phyloP scores from a whole-genome alignment of 2,888 invertebrate species.

The Leptothorax acervorum region DNA sequence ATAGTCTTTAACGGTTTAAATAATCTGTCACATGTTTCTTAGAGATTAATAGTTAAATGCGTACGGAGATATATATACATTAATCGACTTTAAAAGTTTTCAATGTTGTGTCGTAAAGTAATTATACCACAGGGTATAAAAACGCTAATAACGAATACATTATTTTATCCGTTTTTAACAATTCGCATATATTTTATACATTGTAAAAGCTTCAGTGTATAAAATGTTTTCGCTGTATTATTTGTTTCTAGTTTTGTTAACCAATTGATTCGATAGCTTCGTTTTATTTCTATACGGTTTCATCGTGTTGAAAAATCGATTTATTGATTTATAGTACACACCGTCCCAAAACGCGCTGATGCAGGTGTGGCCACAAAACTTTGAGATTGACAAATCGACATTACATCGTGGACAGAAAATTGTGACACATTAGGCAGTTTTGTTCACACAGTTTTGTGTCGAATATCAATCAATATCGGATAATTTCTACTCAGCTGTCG shows the following conservation, averaged over 20 bases:
- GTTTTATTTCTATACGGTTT: slow-evolving; percentile 30
- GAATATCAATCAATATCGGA: neutral
- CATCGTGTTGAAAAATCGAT: slow-evolving; percentile 45
- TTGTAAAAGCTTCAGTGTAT: neutral
- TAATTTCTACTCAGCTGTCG: neutral
- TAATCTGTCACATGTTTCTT: neutral
- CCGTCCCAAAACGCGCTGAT: slow-evolving; percentile 34
- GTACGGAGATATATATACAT: neutral
- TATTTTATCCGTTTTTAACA: neutral
- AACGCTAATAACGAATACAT: neutral
- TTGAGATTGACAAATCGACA: slow-evolving; percentile 41
- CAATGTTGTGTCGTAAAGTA: neutral
- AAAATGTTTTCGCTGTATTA: slow-evolving; percentile 15
- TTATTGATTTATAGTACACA: slow-evolving; percentile 56
- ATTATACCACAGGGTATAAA: no score
- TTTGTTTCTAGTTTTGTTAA: slow-evolving; percentile 44
- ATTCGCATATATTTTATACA: neutral
- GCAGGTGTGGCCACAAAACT: slow-evolving; percentile 19
- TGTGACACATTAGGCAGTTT: slow-evolving; percentile 2
- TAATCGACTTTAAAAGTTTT: neutral
- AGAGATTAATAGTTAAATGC: neutral
- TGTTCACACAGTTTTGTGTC: neutral
- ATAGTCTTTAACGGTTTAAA: neutral
- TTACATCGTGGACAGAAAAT: neutral
- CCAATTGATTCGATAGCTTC: slow-evolving; percentile 46